These are phyloP conservation scores for Nasonia longicornis DNA, from an alignment of 1,140 invertebrate genomes.

Conservation along the genomic window DNA sequence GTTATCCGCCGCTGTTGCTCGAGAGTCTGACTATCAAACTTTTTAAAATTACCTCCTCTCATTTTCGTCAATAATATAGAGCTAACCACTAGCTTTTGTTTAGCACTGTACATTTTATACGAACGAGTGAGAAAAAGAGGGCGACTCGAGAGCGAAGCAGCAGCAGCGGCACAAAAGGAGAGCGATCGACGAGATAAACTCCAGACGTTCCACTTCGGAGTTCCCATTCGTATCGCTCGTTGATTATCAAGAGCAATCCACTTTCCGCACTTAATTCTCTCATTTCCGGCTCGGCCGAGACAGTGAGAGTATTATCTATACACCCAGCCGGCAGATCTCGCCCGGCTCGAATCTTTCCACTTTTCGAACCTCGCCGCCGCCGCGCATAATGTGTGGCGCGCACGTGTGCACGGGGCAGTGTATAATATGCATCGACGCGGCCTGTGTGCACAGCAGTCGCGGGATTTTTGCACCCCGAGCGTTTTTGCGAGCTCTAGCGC, in stretches of 20 bases:
- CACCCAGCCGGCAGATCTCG: not conserved
- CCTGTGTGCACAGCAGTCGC: not conserved
- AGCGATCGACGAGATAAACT: conserved; percentile 19
- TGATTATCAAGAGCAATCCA: conserved; percentile 31
- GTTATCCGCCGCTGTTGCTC: not conserved
- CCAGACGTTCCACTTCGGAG: not conserved
- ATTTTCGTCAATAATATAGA: not conserved
- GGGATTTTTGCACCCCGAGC: not conserved
- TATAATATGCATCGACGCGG: not conserved
- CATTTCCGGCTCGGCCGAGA: conserved; percentile 17
- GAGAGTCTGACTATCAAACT: not conserved
- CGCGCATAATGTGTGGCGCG: not conserved
- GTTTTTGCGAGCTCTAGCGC: not conserved
- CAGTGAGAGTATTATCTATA: not conserved
- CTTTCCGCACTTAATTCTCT: conserved; percentile 33
- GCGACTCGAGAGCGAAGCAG: too few relatives aligned
- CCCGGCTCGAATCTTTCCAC: not conserved
- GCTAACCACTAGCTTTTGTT: not conserved
- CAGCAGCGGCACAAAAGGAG: not conserved
- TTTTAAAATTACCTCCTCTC: not conserved
- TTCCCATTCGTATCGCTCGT: not conserved
- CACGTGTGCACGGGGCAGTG: not conserved
- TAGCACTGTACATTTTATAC: not conserved
- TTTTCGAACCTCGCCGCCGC: not conserved
- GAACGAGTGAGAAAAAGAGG: not conserved